Conservation (phyloP, 1,140 invertebrate species). For the Ceratina japonica region DNA sequence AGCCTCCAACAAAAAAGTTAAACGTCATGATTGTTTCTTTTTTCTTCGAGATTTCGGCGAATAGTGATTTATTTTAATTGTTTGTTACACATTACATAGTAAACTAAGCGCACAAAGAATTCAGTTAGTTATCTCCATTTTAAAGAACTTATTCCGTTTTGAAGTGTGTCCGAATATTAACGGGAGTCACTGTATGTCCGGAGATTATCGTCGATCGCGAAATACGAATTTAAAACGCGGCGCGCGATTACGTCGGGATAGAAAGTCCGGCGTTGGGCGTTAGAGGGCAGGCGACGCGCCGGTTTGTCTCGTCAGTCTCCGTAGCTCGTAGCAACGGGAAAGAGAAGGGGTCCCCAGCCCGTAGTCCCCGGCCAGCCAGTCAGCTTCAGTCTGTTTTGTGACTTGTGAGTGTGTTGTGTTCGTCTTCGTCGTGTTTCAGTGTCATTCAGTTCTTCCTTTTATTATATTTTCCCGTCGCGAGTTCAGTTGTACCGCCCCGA, state of each 20-base stretch:
- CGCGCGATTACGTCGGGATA: neutral
- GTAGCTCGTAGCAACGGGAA: slow-evolving; percentile 34
- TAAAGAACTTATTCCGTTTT: too few relatives aligned
- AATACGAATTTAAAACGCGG: slow-evolving; percentile 3
- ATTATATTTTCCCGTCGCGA: neutral
- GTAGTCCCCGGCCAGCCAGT: slow-evolving; percentile 20
- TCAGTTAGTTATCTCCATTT: too few relatives aligned
- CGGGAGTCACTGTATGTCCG: too few relatives aligned
- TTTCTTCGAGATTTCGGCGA: too few relatives aligned
- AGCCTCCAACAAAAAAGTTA: too few relatives aligned
- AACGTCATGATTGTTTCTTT: too few relatives aligned
- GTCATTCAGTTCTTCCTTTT: slow-evolving; percentile 36
- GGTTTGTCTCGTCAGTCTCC: neutral
- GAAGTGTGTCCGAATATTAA: too few relatives aligned
- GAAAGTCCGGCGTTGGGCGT: too few relatives aligned
- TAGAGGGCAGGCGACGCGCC: slow-evolving; percentile 24
- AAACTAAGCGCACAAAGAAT: too few relatives aligned
- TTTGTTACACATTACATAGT: too few relatives aligned
- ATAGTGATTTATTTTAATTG: too few relatives aligned
- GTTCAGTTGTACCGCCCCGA: neutral
- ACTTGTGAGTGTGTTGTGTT: slow-evolving; percentile 56
- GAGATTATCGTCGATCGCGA: neutral
- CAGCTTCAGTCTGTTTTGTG: slow-evolving; percentile 60
- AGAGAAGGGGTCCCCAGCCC: neutral
- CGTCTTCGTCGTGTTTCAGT: slow-evolving; percentile 30